Conservation (phyloP, 2,888 invertebrate genomes). For the Amphiduros pacificus region DNA sequence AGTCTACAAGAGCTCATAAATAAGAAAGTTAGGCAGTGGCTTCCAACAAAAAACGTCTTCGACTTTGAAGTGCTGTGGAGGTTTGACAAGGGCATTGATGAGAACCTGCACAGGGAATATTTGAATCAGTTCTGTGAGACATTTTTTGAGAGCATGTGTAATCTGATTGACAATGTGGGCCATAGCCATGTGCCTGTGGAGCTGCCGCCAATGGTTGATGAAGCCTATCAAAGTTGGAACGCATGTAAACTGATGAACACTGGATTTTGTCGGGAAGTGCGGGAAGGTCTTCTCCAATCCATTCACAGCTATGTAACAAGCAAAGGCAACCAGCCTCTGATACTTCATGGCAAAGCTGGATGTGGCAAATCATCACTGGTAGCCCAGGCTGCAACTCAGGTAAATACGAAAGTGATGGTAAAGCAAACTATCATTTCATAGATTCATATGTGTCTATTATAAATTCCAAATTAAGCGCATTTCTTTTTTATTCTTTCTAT, state of each 20-base stretch:
- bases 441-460: no score
- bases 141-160: constrained; percentile 32
- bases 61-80: constrained; percentile 52
- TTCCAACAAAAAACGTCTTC: constrained; percentile 35
- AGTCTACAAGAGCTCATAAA: constrained; percentile 39
- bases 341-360: constrained; percentile 46
- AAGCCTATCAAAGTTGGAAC: constrained; percentile 26
- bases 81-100: constrained; percentile 51
- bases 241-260: background rate
- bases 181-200: background rate
- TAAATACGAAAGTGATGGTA: no score
- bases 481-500: no score
- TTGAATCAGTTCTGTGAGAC: constrained; percentile 40
- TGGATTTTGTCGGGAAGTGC: constrained; percentile 16
- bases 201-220: constrained; percentile 20
- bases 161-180: constrained; percentile 14
- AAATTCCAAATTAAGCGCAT: no score
- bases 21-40: constrained; percentile 24
- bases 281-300: constrained; percentile 33
- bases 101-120: constrained; percentile 47
- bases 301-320: constrained; percentile 40
- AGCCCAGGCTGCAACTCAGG: constrained; percentile 44
- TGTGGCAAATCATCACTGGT: constrained; percentile 47
- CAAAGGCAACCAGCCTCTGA: constrained; percentile 36
- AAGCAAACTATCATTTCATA: no score